Base-by-base conservation (phyloP, 2,797 vertebrate genomes). In the Pangasius djambal region DNA sequence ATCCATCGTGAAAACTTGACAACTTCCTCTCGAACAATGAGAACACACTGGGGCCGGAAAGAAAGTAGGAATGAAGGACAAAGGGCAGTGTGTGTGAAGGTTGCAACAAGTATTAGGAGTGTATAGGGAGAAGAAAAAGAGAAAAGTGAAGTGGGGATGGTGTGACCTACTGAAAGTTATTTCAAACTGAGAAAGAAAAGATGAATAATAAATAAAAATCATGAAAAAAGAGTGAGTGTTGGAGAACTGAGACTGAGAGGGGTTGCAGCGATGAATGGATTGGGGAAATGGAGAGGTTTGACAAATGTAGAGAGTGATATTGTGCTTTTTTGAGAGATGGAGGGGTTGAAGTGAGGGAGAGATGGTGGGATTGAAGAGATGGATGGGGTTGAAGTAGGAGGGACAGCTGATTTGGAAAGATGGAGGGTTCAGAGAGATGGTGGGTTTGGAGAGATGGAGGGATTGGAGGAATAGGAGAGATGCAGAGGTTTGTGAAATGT, bases 131-230 rank as follows among this genome's bases (percentile, higher is more conserved):
- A 50, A 6, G 65, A 34, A 44, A 83, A 55, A 70, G 6, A 79
- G 83, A 37, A 63, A 25, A 18, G 52, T 12, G 78, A 82, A 67
- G 63, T 55, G 9, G 37, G 31, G 34, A 87, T 70, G 63, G 77
- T 44, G 61, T 87, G 59, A 40, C 75, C 63, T 81, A 13, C 13
- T 28, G 6, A 81, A 79, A 79, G 40, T 15, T 63, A 67, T 52
- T 63, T 67, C n/a, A 52, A 0, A 22, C 31, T 6, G 13, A 69
- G 48, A 55, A 55, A 4, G 37, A 91, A 89, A 86, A 92, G 88
- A 92, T 25, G 4, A 93, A 94, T 88, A 50, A 63, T 28, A 61
- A 74, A 55, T 6, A 57, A 20, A 55, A 65, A 20, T 78, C 10
- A 28, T 48, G 40, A 10, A 34, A 31, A 52, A 48, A 15, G 8